Conservation (phyloP, 2,888 invertebrate genomes). For the Zelleria hepariella region DNA sequence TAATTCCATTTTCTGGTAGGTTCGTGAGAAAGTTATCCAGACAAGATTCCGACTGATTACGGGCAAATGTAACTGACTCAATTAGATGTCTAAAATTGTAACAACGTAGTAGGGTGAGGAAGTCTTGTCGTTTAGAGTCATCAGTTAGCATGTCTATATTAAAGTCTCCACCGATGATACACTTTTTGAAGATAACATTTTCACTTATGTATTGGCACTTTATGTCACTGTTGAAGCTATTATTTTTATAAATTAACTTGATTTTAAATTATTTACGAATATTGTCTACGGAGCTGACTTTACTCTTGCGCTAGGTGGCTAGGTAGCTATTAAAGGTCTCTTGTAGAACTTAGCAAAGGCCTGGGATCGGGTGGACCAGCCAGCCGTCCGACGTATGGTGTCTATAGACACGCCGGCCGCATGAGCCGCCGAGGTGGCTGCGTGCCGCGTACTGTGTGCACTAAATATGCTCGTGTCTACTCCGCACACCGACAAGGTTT, state of each 20-base stretch:
- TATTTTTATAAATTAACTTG: no score
- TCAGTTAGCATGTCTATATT: background rate
- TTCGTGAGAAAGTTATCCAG: background rate
- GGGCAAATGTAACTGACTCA: background rate
- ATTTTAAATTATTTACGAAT: no score
- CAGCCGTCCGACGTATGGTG: conserved; percentile 9
- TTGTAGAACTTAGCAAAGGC: conserved; percentile 9
- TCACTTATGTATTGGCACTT: no score
- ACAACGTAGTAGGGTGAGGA: background rate
- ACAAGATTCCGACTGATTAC: background rate
- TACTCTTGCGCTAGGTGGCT: no score
- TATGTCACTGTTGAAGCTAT: no score
- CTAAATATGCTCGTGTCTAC: conserved; percentile 11
- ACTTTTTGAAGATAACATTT: no score
- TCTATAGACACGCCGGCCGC: conserved; percentile 17
- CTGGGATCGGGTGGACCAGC: conserved; percentile 7
- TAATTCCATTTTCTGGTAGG: background rate
- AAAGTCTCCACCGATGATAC: background rate
- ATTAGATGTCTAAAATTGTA: background rate
- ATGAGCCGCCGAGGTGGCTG: conserved; percentile 18
- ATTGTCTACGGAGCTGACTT: no score
- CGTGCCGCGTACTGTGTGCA: conserved; percentile 19
- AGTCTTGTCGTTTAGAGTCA: background rate
- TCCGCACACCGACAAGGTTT: conserved; percentile 11
- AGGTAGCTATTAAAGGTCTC: no score